Percentiles rank a stretch among this genome's conserved stretches.
Conservation (phyloP, 1,140 invertebrate genomes). For the Diorhabda sublineata region DNA sequence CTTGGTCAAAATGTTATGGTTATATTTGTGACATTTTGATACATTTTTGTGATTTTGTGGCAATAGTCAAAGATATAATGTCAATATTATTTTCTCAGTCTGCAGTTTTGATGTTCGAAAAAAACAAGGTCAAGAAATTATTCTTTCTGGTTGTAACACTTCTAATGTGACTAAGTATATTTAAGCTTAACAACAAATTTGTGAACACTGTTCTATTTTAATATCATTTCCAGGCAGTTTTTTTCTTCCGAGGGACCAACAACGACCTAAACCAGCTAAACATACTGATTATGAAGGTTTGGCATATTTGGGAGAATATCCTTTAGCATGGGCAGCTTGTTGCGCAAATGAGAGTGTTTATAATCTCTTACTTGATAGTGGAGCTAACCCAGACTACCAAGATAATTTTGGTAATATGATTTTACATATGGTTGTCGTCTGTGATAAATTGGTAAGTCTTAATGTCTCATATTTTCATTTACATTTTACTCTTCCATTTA, state of each 20-base stretch:
- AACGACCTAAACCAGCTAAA: conserved; percentile 65
- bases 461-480: no score
- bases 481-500: no score
- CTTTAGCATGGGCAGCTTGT: conserved; percentile 94
- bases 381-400: conserved; percentile 88
- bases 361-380: conserved; percentile 86
- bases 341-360: conserved; percentile 97
- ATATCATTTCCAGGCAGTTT: conserved; percentile 63
- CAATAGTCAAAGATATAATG: no score
- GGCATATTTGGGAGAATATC: conserved; percentile 94
- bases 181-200: neutral
- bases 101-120: no score
- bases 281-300: conserved; percentile 92
- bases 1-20: no score
- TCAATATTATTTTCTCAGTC: no score
- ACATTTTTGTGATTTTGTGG: no score
- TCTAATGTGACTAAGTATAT: no score
- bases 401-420: conserved; percentile 95
- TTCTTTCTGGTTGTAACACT: no score
- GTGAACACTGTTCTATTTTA: neutral
- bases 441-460: conserved; percentile 80
- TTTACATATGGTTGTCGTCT: conserved; percentile 96
- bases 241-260: conserved; percentile 89
- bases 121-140: no score
- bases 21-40: no score